phyloP scores from a whole-genome alignment of 2,797 vertebrate species.

The Syngnathus acus region DNA sequence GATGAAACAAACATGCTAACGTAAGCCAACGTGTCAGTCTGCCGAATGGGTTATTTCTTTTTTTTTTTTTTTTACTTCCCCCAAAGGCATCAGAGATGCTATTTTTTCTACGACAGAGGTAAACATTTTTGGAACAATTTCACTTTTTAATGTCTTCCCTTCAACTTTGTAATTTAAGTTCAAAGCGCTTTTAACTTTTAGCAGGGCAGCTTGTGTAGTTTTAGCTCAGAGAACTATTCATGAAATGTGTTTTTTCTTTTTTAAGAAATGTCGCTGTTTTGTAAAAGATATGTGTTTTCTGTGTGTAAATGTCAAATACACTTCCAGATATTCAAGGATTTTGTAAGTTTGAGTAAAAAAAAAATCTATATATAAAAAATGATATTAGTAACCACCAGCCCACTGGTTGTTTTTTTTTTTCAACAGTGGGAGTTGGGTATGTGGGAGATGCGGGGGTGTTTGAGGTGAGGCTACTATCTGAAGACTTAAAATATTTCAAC shows the following conservation, averaged over 20 bases:
- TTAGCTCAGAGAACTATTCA: background rate
- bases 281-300: background rate
- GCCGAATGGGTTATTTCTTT: background rate
- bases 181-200: constrained; percentile 1
- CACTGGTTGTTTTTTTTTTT: background rate
- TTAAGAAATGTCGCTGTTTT: background rate
- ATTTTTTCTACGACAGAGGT: background rate
- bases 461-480: too few relatives aligned
- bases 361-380: background rate
- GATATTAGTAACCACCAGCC: background rate
- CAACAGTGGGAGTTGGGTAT: too few relatives aligned
- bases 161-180: constrained; percentile 3
- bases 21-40: background rate
- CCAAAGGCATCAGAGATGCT: background rate
- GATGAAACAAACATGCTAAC: background rate
- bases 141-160: background rate
- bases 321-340: constrained; percentile 1
- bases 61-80: background rate
- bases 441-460: too few relatives aligned
- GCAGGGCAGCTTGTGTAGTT: background rate
- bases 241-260: background rate
- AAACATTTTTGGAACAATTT: background rate
- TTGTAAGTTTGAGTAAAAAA: background rate
- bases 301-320: constrained; percentile 4
- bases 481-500: too few relatives aligned